Conservation (phyloP, 2,797 vertebrate genomes). For the Mormyrus hasselquistii region DNA sequence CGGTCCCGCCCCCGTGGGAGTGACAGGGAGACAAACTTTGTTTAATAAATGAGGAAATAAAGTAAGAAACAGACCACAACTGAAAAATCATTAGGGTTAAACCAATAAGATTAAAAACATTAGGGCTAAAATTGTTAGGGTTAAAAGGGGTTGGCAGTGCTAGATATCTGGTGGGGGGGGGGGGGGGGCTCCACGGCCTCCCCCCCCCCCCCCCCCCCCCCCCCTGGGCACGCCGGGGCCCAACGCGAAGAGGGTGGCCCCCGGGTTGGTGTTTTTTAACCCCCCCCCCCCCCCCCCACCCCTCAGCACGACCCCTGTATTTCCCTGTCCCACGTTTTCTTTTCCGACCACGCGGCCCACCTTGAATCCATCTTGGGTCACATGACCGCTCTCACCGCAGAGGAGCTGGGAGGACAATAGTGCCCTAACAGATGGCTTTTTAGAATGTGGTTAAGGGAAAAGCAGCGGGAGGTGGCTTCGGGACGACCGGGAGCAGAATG, state of each 20-base stretch:
- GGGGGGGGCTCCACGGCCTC: too few species aligned
- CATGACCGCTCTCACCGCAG: background rate
- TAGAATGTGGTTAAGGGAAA: conserved; percentile 61
- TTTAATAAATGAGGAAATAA: too few species aligned
- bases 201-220: too few species aligned
- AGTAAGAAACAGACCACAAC: too few species aligned
- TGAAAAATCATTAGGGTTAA: background rate
- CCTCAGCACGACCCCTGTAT: background rate
- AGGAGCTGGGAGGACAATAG: conserved; percentile 53
- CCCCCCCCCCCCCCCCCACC: background rate
- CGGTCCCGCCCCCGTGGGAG: too few species aligned
- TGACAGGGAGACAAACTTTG: too few species aligned
- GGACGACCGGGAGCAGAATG: conserved; percentile 39
- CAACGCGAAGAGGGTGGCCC: too few species aligned
- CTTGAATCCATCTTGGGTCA: background rate
- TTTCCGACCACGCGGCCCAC: background rate
- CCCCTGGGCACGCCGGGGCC: too few species aligned
- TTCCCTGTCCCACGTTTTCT: background rate
- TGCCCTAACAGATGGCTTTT: conserved; percentile 72
- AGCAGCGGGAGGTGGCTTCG: conserved; percentile 58
- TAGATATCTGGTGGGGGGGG: too few species aligned
- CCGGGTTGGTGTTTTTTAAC: too few species aligned
- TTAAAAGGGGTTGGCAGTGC: background rate
- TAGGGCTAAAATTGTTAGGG: background rate
- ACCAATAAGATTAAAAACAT: background rate